Percentiles rank a stretch among this genome's conserved stretches.
Conservation (phyloP, 92 coral and sea anemone species). For the Muricea muricata region DNA sequence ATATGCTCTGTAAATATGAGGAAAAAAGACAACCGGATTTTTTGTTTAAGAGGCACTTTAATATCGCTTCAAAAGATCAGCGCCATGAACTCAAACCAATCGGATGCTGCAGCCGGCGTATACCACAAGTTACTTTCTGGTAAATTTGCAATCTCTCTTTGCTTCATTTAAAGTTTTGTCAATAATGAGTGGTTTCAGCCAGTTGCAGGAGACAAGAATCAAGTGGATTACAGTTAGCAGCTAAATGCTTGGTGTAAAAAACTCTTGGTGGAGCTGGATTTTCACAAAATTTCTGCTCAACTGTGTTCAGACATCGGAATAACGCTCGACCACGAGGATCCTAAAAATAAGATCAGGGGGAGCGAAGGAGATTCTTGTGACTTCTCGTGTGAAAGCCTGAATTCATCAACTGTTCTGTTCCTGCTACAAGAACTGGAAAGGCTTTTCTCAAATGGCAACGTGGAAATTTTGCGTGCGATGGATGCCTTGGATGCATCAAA, state of each 20-base stretch:
- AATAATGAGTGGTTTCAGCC: not conserved
- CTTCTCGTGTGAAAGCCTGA: not conserved
- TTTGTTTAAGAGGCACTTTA: too few species aligned
- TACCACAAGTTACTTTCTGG: not conserved
- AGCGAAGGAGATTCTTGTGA: not conserved
- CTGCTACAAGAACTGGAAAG: conserved; percentile 19
- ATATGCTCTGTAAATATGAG: too few species aligned
- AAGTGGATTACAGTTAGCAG: not conserved
- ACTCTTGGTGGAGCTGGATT: not conserved
- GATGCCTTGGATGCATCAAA: conserved; percentile 15
- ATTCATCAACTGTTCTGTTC: not conserved
- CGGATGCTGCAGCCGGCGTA: not conserved
- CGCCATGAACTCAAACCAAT: conserved; percentile 20
- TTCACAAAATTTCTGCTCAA: not conserved
- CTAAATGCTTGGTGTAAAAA: not conserved
- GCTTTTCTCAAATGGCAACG: not conserved
- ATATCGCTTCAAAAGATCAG: too few species aligned
- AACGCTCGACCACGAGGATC: conserved; percentile 10
- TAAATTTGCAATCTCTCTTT: not conserved
- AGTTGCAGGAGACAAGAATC: not conserved
- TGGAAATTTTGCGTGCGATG: not conserved
- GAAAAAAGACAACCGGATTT: too few species aligned
- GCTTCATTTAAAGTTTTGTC: not conserved
- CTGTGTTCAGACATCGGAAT: not conserved
- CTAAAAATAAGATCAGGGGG: not conserved